These are phyloP conservation scores for Myripristis jacobus DNA, from an alignment of 2,797 vertebrate genomes.

Conservation along the genomic window DNA sequence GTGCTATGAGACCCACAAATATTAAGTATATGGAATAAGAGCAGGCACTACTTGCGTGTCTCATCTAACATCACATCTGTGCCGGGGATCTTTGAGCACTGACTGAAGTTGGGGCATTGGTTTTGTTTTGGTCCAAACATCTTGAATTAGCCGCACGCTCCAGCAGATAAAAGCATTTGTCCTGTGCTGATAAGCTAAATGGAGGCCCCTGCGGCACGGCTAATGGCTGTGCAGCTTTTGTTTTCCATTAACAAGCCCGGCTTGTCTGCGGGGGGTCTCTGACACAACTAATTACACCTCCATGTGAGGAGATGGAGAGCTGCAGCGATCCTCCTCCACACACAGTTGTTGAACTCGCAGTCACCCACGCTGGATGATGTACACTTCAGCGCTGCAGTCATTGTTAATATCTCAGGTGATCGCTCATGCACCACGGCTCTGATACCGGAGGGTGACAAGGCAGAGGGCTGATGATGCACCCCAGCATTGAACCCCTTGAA, in stretches of 20 bases:
- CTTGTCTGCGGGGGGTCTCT: slow-evolving; percentile 34
- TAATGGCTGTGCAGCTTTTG: slow-evolving; percentile 51
- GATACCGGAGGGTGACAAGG: too few species aligned
- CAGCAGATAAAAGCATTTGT: slow-evolving; percentile 47
- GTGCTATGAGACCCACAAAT: slow-evolving; percentile 7
- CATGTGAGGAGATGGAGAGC: slow-evolving; percentile 53
- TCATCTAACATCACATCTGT: background rate
- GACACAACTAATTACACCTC: slow-evolving; percentile 66
- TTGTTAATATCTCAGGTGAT: too few species aligned
- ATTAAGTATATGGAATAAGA: background rate
- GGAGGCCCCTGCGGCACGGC: slow-evolving; percentile 34
- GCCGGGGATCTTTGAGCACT: slow-evolving; percentile 24
- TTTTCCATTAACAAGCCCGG: slow-evolving; percentile 61
- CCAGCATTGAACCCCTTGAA: too few species aligned
- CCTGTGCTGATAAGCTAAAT: slow-evolving; percentile 48
- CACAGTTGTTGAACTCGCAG: slow-evolving; percentile 16
- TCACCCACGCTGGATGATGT: background rate
- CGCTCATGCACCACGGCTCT: too few species aligned
- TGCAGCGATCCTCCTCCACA: slow-evolving; percentile 61
- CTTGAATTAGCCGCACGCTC: slow-evolving; percentile 25
- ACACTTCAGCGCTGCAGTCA: slow-evolving; percentile 6
- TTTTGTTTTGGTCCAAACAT: slow-evolving; percentile 23
- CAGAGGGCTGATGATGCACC: too few species aligned
- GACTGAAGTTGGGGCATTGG: slow-evolving; percentile 13
- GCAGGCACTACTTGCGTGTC: background rate